These are phyloP conservation scores for Acanthosepion esculentum DNA, from an alignment of 2,888 invertebrate genomes.

Conservation along the genomic window DNA sequence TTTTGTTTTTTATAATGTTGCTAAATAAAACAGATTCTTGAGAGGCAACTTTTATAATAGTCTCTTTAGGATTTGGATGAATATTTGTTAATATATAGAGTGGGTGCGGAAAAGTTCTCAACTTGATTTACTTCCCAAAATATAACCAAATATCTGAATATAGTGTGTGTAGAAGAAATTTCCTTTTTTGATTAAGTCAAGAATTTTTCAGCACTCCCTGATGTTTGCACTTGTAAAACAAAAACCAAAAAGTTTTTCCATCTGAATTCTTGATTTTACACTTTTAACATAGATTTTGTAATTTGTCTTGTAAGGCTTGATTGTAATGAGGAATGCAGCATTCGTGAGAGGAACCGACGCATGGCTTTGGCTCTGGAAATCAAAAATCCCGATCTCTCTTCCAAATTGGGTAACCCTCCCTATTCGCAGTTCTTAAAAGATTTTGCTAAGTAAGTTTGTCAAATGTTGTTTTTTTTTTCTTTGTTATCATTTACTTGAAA, in stretches of 20 bases:
- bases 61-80: too few species aligned
- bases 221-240: not conserved
- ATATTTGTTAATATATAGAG: too few species aligned
- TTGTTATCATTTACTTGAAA: not conserved
- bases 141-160: too few species aligned
- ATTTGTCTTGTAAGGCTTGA: slow-evolving; percentile 80
- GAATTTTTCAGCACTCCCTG: too few species aligned
- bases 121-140: too few species aligned
- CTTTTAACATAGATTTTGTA: slow-evolving; percentile 50
- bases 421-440: slow-evolving; percentile 90
- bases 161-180: too few species aligned
- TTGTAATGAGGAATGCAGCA: slow-evolving; percentile 93
- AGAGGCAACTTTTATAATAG: too few species aligned
- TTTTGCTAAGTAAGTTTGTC: slow-evolving; percentile 80
- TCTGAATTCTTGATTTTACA: slow-evolving; percentile 40
- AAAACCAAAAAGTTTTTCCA: not conserved
- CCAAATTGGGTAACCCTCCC: slow-evolving; percentile 82
- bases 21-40: too few species aligned
- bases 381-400: slow-evolving; percentile 87
- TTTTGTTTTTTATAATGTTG: too few species aligned
- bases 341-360: slow-evolving; percentile 89
- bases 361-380: slow-evolving; percentile 93
- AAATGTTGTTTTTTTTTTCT: not conserved
- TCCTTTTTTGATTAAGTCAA: too few species aligned
- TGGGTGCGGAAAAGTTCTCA: too few species aligned